Conservation (phyloP, 2,888 invertebrate species). For the Ecdyonurus torrentis region DNA sequence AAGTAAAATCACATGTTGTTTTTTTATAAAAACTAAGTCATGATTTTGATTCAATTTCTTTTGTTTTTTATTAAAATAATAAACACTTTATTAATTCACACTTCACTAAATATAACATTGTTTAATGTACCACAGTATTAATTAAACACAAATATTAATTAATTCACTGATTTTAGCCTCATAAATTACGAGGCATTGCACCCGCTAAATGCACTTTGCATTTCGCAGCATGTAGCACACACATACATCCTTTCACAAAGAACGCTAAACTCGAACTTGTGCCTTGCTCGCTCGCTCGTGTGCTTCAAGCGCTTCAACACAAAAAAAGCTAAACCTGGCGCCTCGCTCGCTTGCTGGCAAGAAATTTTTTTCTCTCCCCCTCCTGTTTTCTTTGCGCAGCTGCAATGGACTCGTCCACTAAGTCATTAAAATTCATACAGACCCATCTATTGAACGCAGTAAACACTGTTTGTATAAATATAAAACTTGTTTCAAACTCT, state of each 20-base stretch:
- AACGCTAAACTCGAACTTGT: not conserved
- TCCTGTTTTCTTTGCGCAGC: not conserved
- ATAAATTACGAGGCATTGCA: not conserved
- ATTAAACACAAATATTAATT: no score
- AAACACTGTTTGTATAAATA: no score
- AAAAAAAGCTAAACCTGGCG: not conserved
- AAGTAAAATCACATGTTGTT: not conserved
- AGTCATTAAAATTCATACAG: not conserved
- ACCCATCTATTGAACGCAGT: not conserved
- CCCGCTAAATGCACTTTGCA: not conserved
- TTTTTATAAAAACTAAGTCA: not conserved
- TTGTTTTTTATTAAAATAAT: not conserved
- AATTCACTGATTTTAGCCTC: not conserved
- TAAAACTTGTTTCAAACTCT: no score
- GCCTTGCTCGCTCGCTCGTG: not conserved
- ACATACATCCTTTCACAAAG: not conserved
- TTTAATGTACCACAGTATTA: not conserved
- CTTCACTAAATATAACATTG: not conserved
- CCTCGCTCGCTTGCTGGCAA: not conserved
- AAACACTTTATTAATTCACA: not conserved
- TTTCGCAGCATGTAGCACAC: not conserved
- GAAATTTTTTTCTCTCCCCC: not conserved
- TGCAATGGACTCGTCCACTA: not conserved
- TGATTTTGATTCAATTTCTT: not conserved
- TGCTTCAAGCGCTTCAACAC: not conserved